Conservation (phyloP, 2,113 vertebrate species). For the Agapornis roseicollis region DNA sequence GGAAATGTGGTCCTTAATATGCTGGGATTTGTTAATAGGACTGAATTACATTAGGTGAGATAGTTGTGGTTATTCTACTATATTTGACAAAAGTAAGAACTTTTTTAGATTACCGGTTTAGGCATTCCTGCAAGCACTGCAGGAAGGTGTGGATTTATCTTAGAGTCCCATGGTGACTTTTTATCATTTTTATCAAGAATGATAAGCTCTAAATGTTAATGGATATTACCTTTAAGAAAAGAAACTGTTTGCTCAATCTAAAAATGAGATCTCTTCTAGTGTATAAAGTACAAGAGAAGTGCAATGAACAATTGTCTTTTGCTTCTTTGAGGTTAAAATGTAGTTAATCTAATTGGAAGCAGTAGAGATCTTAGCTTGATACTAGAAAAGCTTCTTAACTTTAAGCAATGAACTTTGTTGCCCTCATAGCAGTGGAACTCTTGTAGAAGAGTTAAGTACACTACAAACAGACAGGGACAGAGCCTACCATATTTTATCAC, state of each 20-base stretch:
- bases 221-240: background rate
- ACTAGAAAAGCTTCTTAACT: background rate
- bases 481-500: accelerated
- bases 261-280: background rate
- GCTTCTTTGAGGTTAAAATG: background rate
- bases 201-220: background rate
- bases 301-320: background rate
- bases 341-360: slow-evolving; percentile 3
- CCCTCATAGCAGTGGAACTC: background rate
- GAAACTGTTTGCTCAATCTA: background rate
- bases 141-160: background rate
- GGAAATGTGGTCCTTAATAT: background rate
- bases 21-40: background rate
- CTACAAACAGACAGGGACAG: background rate
- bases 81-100: background rate
- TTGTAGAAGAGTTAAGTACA: background rate
- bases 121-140: background rate
- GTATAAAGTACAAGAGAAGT: background rate
- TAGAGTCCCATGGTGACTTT: background rate
- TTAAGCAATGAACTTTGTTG: background rate
- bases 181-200: background rate
- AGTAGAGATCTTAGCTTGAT: background rate
- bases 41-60: accelerated
- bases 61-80: background rate
- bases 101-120: background rate